Base-by-base conservation (phyloP, 2,797 vertebrate genomes). In the Diglossa cyanea region DNA sequence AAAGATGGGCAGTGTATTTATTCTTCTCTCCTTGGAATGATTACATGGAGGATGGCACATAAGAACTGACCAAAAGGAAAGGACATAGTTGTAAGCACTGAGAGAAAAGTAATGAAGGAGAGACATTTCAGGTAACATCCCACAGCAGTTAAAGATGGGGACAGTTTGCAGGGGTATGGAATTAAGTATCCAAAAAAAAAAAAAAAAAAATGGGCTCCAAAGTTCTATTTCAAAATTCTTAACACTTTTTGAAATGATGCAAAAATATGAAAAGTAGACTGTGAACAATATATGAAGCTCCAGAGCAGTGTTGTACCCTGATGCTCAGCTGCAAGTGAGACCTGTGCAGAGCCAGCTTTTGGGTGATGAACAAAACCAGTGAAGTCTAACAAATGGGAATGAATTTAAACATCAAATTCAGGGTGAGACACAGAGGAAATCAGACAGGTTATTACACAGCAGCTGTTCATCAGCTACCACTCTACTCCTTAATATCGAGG, bases 351-450 rank as follows among this genome's bases (percentile, higher is more conserved):
- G 37, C 42, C 90, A 94, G 81, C 44, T 77, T 53, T 47, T 0
- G 4, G 75, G 55, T 83, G 94, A 90, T 17, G 42, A 90, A 35
- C 55, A 87, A 83, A 92, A 50, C 30, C 33, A 89, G 65, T 45
- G 81, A 89, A 79, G 84, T 76, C 84, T 85, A 60, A 82, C 71
- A 82, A 89, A 88, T 50, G 53, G 55, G 63, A 83, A 88, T 37
- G 78, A 86, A 78, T 79, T 85, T 58, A 89, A 89, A 63, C 72
- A 85, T 87, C 81, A 70, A 5, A 86, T 93, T 80, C 39, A 54
- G 75, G 50, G 58, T 0, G 11, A 91, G 82, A 48, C 48, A n/a
- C 31, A 57, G 74, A 74, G 77, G 48, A 92, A 94, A 45, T 16
- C 2, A 68, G 55, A 61, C 48, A 89, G 80, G 72, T 91, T 92